phyloP scores from a whole-genome alignment of 2,113 vertebrate genomes.

The Vireo altiloquus region DNA sequence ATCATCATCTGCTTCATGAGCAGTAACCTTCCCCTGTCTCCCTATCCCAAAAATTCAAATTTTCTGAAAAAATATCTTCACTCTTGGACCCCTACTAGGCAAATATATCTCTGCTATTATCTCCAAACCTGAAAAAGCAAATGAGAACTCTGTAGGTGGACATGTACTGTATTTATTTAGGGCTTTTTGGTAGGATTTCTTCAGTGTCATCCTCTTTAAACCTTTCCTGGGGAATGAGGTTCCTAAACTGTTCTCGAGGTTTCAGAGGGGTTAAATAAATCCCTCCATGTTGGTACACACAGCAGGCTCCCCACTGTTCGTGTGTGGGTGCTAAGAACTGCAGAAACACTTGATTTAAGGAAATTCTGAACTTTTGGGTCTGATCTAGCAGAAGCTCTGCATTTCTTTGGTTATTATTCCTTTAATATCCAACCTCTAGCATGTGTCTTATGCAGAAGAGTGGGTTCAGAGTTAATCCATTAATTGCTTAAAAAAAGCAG shows the following conservation, averaged over 20 bases:
- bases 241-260: not conserved
- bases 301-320: not conserved
- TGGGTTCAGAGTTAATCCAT: not conserved
- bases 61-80: not conserved
- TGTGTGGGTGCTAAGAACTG: not conserved
- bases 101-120: not conserved
- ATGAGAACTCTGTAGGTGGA: not conserved
- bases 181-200: not conserved
- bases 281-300: not conserved
- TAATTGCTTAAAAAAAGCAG: not conserved
- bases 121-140: not conserved
- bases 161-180: not conserved
- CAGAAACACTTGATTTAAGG: not conserved
- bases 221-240: not conserved
- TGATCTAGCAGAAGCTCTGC: not conserved
- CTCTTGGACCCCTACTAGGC: accelerated
- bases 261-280: not conserved
- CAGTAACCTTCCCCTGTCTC: not conserved
- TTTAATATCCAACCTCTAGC: not conserved
- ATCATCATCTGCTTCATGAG: not conserved
- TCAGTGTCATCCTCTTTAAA: not conserved
- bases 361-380: not conserved
- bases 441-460: not conserved
- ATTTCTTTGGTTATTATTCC: not conserved
- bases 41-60: not conserved